Conservation (phyloP, 2,888 invertebrate species). For the Dendrolimus pini region DNA sequence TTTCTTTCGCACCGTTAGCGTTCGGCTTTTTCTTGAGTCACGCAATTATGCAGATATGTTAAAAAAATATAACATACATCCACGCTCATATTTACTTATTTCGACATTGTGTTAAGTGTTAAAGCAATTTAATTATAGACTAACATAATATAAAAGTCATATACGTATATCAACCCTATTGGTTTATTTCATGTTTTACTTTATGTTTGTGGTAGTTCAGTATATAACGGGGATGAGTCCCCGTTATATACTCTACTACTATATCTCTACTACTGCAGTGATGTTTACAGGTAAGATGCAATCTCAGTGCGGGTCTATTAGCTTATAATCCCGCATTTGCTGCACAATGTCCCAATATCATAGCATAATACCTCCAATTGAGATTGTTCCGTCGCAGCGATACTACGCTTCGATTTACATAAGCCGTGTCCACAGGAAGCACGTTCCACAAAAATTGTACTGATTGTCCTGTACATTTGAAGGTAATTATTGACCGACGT, state of each 20-base stretch:
- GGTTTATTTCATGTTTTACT: no score
- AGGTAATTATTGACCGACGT: no score
- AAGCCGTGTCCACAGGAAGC: conserved; percentile 35
- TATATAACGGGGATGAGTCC: no score
- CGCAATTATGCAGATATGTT: no score
- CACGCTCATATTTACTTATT: no score
- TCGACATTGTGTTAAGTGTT: no score
- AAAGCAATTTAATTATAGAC: no score
- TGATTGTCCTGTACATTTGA: conserved; percentile 27
- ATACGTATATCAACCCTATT: no score
- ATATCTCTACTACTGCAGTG: neutral
- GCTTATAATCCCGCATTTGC: conserved; percentile 20
- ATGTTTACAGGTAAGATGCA: conserved; percentile 29
- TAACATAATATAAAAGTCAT: no score
- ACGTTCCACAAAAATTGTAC: conserved; percentile 34
- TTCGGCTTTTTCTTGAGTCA: neutral
- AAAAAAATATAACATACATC: no score
- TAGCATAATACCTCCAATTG: conserved; percentile 38
- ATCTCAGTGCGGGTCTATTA: conserved; percentile 32
- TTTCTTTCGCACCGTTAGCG: neutral
- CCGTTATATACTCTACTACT: no score
- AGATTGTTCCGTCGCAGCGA: conserved; percentile 30
- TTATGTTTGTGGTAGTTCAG: no score
- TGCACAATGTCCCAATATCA: conserved; percentile 36
- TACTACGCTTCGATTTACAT: conserved; percentile 35